These are phyloP conservation scores for Tenrec ecaudatus DNA, from an alignment of 2,113 vertebrate species.

Conservation along the genomic window DNA sequence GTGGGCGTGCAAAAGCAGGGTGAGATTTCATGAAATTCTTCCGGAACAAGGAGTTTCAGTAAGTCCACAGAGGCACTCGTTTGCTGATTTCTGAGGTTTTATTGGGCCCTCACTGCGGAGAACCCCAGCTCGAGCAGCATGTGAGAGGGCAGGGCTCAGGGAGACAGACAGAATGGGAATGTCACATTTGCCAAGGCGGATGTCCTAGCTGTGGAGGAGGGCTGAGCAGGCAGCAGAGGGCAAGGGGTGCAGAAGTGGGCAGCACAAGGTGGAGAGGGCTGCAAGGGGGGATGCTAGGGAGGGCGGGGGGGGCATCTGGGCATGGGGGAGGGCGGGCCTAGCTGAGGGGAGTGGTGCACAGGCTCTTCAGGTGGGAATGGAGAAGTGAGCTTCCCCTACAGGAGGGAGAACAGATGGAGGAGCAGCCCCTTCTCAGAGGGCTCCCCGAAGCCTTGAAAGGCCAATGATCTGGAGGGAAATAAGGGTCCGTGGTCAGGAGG, in stretches of 20 bases:
- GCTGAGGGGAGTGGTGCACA: not conserved
- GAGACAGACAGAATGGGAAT: not conserved
- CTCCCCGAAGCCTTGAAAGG: too few species aligned
- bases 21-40: not conserved
- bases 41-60: not conserved
- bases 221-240: not conserved
- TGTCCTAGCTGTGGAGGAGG: accelerated
- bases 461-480: not conserved
- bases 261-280: too few species aligned
- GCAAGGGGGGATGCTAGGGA: too few species aligned
- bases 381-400: not conserved
- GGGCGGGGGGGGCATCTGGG: too few species aligned
- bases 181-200: not conserved
- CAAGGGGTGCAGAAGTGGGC: not conserved
- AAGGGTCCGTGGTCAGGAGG: not conserved
- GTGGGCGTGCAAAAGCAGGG: not conserved
- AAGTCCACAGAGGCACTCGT: not conserved
- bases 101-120: not conserved
- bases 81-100: conserved; percentile 2
- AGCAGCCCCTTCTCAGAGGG: not conserved
- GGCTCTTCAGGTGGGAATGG: not conserved
- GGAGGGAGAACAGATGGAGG: not conserved
- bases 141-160: too few species aligned
- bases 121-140: not conserved
- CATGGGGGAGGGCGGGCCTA: not conserved